A percentile compares a stretch with the other conserved stretches of the same genome.
These are phyloP conservation scores for Parthenolecanium corni DNA, from an alignment of 2,888 invertebrate genomes.

Conservation along the genomic window DNA sequence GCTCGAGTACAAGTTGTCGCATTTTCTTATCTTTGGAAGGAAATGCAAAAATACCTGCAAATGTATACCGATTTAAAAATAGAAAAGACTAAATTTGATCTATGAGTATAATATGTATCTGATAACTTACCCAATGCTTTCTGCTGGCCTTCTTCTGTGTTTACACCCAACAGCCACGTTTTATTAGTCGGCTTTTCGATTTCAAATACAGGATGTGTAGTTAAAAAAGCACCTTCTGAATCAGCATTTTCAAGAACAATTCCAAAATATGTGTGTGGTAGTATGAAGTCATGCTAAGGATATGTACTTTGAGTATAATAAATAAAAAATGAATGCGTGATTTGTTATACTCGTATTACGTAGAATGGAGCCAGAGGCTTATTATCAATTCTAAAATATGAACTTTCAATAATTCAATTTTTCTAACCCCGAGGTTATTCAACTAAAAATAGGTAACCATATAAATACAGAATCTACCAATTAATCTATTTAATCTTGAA, in stretches of 20 bases:
- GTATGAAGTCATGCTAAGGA: conserved; percentile 12
- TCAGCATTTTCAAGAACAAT: conserved; percentile 1
- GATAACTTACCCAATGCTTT: conserved; percentile 12
- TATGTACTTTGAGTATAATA: too few relatives aligned
- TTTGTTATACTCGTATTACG: too few relatives aligned
- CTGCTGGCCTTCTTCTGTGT: conserved; percentile 12
- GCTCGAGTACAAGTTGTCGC: neutral
- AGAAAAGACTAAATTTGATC: too few relatives aligned
- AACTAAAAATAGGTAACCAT: too few relatives aligned
- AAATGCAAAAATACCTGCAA: neutral
- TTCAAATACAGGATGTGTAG: conserved; percentile 15
- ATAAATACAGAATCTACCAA: too few relatives aligned
- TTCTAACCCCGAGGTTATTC: too few relatives aligned
- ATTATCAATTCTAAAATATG: neutral
- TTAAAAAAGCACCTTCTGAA: conserved; percentile 13
- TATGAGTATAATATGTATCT: too few relatives aligned
- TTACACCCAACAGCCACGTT: neutral
- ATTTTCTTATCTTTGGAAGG: conserved; percentile 1
- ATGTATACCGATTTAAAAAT: neutral
- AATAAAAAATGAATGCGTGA: too few relatives aligned
- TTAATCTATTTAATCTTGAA: too few relatives aligned
- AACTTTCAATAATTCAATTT: neutral
- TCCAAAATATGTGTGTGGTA: conserved; percentile 16
- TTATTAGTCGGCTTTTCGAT: neutral
- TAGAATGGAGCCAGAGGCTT: neutral